phyloP scores from a whole-genome alignment of 30 jellyfish, hydroid and myxozoan species.

The Cassiopea andromeda region DNA sequence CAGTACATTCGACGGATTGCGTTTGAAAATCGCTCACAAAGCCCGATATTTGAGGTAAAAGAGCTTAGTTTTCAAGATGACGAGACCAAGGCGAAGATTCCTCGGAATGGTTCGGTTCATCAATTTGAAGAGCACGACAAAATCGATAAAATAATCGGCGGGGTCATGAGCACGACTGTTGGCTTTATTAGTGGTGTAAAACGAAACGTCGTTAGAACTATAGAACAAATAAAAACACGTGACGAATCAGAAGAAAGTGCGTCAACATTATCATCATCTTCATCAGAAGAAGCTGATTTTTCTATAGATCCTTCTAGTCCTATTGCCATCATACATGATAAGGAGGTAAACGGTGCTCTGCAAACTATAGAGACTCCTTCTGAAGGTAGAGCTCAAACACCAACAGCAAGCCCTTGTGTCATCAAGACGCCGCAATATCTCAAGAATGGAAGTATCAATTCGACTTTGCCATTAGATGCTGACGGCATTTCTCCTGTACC shows the following conservation, averaged over 20 bases:
- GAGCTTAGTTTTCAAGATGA: slow-evolving; percentile 62
- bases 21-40: slow-evolving; percentile 69
- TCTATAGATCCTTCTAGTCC: slow-evolving; percentile 69
- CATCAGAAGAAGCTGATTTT: slow-evolving; percentile 47
- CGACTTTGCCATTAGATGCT: not conserved
- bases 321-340: slow-evolving; percentile 12
- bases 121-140: slow-evolving; percentile 92
- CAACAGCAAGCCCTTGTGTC: slow-evolving; percentile 55
- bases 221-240: slow-evolving; percentile 80
- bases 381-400: not conserved
- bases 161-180: slow-evolving; percentile 84
- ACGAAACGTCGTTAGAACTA: slow-evolving; percentile 82
- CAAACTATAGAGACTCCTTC: not conserved
- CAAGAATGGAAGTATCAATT: not conserved
- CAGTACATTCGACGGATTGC: slow-evolving; percentile 80
- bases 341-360: not conserved
- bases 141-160: slow-evolving; percentile 88
- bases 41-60: slow-evolving; percentile 88
- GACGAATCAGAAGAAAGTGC: slow-evolving; percentile 92
- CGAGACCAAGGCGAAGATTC: slow-evolving; percentile 33
- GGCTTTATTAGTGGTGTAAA: slow-evolving; percentile 90
- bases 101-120: slow-evolving; percentile 85
- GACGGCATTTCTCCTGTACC: not conserved
- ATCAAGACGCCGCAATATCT: slow-evolving; percentile 36
- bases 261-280: slow-evolving; percentile 60